Base-by-base conservation (phyloP, 2,888 invertebrate genomes). In the Alviniconcha strummeri region DNA sequence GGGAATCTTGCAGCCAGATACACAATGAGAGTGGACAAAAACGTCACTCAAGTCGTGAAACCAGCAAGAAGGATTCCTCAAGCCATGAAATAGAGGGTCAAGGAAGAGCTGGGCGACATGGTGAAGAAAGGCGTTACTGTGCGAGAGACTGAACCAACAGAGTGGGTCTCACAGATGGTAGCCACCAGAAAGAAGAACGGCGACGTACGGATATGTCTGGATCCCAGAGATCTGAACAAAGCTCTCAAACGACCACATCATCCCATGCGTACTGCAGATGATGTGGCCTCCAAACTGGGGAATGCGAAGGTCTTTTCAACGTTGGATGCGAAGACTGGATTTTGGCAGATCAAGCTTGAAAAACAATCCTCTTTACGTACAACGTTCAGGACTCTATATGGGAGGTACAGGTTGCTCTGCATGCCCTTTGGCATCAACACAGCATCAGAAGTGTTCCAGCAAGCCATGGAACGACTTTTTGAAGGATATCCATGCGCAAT, bases 271-370 rank as follows among this genome's bases (percentile, higher is more conserved):
- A 86, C 86, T 1, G 13, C 85, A 5, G 88, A 88, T 64, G 88
- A 88, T 55, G 36, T 88, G 9, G 17, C 60, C 15, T 84, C 60
- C 9, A 19, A 74, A 11, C 83, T 88, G 57, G 60, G 75, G 60
- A 57, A 52, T 52, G 85, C 85, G n/a, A 85, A 82, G 56, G 17
- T 84, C 5, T 87, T 87, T 79, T 82, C 78, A 13, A 87, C 86
- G 67, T 84, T 86, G 1, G 88, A 87, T 77, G 84, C 86, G 15
- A 88, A 87, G 67, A 71, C 85, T 7, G 88, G 87, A 55, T 88
- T 85, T 72, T 85, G 85, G 86, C 56, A 69, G 13, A 54, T 87
- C 13, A 11, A 80, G 15, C 57, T 87, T 17, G 81, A 60, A 86
- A 87, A 71, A 60, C 82, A 9, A 76, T 86, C 15, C 52, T 72